Base-by-base conservation (phyloP, 2,797 vertebrate genomes). In the Hylomyscus alleni region DNA sequence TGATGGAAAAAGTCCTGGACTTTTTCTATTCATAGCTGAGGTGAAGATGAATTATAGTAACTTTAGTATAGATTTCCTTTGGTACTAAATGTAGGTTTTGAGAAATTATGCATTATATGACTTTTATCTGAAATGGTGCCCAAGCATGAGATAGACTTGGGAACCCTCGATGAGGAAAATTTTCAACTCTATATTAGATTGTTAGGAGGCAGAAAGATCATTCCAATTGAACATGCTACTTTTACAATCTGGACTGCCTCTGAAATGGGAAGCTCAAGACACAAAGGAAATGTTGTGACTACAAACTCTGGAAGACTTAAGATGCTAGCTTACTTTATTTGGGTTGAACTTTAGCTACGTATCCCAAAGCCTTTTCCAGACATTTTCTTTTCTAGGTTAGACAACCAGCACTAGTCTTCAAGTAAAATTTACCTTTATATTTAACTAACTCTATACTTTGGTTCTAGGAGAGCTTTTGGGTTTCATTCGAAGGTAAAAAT, bases 31-130 rank as follows among this genome's bases (percentile, higher is more conserved):
- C 58, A 69, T 26, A 54, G 24, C 0, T 29, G 50, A 65, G 47
- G 65, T 95, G 80, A 88, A 88, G 95, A 93, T 84, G 93, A 94
- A 89, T 96, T 93, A 73, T 24, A 93, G 22, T 65, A 93, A 37
- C 40, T 31, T 77, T 65, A 37, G 56, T 50, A 94, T 62, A 84
- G 80, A 95, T 91, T 94, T 91, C 37, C 54, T 84, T 93, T 91
- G 83, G 76, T 94, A 37, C 80, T 82, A n/a, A 96, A 93, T 84
- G n/a, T 78, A 80, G 26, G 9, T 81, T 89, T 93, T 96, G 80
- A 62, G 62, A 96, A 91, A 83, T 95, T 95, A 85, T 92, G 19
- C 15, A 81, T 80, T 44, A 77, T n/a, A 89, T 44, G 40, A 69
- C 31, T 87, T 90, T 90, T 87, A 77, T 58, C 78, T 95, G 84